These are phyloP conservation scores for Drosophila ogumai DNA, from an alignment of 1,140 invertebrate species.

Conservation along the genomic window DNA sequence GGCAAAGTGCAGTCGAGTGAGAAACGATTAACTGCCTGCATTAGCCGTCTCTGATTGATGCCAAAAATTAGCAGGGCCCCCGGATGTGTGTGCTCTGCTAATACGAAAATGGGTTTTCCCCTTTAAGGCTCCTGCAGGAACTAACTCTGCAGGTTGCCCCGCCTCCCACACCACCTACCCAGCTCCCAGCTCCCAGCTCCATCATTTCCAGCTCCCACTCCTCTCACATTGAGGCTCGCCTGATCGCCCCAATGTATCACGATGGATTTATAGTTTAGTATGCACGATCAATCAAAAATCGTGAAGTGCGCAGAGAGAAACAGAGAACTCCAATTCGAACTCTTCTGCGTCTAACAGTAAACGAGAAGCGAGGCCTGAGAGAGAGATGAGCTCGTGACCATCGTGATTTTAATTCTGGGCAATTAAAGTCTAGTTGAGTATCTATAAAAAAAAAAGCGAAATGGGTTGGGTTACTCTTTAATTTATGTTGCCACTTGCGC, in stretches of 20 bases:
- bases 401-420: slow-evolving; percentile 11
- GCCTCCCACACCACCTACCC: neutral
- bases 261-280: slow-evolving; percentile 85
- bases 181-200: neutral
- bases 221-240: slow-evolving; percentile 57
- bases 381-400: slow-evolving; percentile 35
- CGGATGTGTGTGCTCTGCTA: slow-evolving; percentile 63
- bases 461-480: neutral
- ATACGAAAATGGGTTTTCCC: slow-evolving; percentile 66
- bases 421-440: slow-evolving; percentile 10
- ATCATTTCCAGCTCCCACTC: slow-evolving; percentile 24
- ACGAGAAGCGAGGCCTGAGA: slow-evolving; percentile 24
- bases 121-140: slow-evolving; percentile 26
- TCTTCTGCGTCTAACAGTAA: slow-evolving; percentile 74
- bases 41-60: slow-evolving; percentile 79
- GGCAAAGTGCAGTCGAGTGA: slow-evolving; percentile 77
- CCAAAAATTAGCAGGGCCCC: slow-evolving; percentile 62
- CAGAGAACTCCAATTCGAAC: slow-evolving; percentile 32
- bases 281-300: slow-evolving; percentile 85
- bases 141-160: slow-evolving; percentile 7
- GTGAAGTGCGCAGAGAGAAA: slow-evolving; percentile 67
- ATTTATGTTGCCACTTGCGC: neutral
- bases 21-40: slow-evolving; percentile 78
- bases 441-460: neutral
- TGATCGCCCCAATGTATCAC: slow-evolving; percentile 85